Percentiles rank a stretch among this genome's conserved stretches.
phyloP scores from a whole-genome alignment of 2,113 vertebrate species.

The Gorilla gorilla region DNA sequence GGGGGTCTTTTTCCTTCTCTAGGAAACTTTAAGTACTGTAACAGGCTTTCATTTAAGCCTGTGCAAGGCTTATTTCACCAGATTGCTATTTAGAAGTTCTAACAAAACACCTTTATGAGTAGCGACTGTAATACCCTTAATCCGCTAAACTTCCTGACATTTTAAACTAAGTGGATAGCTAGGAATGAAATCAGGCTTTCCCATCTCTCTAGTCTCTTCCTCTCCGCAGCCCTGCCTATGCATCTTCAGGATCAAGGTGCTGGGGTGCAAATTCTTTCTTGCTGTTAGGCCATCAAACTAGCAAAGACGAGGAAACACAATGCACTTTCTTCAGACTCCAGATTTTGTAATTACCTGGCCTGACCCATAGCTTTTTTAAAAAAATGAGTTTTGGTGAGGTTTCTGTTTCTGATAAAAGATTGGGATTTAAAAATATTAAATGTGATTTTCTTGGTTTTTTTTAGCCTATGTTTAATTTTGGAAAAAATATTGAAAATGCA shows the following conservation, averaged over 20 bases:
- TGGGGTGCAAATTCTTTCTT: slow-evolving; percentile 57
- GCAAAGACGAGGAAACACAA: slow-evolving; percentile 44
- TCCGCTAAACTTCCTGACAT: slow-evolving; percentile 84
- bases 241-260: slow-evolving; percentile 47
- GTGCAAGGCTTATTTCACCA: slow-evolving; percentile 82
- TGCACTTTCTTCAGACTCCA: background rate
- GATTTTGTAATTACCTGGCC: background rate
- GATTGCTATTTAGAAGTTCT: slow-evolving; percentile 82
- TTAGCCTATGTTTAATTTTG: background rate
- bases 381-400: background rate
- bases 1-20: slow-evolving; percentile 80
- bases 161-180: slow-evolving; percentile 81
- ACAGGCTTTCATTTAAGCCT: slow-evolving; percentile 81
- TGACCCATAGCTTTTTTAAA: background rate
- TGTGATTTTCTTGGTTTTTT: background rate
- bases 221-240: background rate
- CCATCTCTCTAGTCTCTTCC: slow-evolving; percentile 63
- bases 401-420: slow-evolving; percentile 20
- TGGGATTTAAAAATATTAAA: background rate
- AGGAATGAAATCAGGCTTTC: slow-evolving; percentile 75
- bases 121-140: slow-evolving; percentile 82
- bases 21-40: slow-evolving; percentile 77
- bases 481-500: background rate
- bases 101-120: slow-evolving; percentile 81
- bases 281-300: background rate